These are phyloP conservation scores for Parnassius orleans DNA, from an alignment of 2,888 invertebrate species.

Conservation along the genomic window DNA sequence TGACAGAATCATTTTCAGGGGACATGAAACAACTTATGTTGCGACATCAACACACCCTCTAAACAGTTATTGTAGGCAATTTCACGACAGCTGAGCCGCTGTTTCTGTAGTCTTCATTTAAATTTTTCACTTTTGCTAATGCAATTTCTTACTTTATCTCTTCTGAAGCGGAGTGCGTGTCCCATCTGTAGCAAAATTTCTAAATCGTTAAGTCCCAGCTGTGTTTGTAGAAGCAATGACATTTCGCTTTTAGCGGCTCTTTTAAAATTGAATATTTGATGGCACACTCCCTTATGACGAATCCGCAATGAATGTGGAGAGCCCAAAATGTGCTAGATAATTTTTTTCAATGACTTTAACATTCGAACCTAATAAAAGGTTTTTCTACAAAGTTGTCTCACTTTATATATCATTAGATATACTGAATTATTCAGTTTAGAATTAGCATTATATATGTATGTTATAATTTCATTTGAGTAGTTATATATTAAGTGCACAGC, in stretches of 20 bases:
- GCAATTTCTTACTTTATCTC: constrained; percentile 75
- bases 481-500: constrained; percentile 60
- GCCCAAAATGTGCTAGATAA: constrained; percentile 64
- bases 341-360: constrained; percentile 58
- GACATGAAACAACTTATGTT: constrained; percentile 61
- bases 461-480: constrained; percentile 39
- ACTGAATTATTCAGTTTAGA: background rate
- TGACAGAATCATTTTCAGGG: constrained; percentile 76
- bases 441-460: constrained; percentile 11
- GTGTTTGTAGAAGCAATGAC: constrained; percentile 74
- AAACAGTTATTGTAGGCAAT: constrained; percentile 67
- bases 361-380: constrained; percentile 16
- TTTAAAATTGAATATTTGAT: constrained; percentile 82
- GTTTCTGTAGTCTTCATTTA: constrained; percentile 71
- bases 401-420: no score
- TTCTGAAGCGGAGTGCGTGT: constrained; percentile 67
- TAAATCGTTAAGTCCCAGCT: constrained; percentile 78
- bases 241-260: constrained; percentile 80
- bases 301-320: constrained; percentile 64
- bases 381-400: no score
- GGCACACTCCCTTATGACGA: constrained; percentile 76
- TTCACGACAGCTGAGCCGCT: constrained; percentile 62
- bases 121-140: constrained; percentile 76
- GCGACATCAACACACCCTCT: constrained; percentile 68
- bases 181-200: constrained; percentile 78